Evolutionary conservation across 35 echinoderm and acorn worm species (phyloP).

Genomic region (Heliocidaris erythrogramma): DNA sequence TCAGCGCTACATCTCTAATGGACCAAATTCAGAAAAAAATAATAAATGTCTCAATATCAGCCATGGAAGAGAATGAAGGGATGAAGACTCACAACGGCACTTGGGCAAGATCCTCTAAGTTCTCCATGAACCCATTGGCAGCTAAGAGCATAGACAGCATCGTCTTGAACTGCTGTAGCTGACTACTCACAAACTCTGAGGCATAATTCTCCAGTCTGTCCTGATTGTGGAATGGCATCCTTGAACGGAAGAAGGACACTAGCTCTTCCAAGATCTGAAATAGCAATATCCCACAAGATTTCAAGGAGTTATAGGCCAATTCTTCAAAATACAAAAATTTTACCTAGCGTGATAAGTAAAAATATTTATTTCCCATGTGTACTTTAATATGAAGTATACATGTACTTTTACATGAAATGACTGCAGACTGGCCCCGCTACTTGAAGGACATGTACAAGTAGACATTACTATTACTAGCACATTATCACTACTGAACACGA

Average conservation of each 20-base stretch:
- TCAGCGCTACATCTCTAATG: too few relatives aligned
- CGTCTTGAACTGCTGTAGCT: conserved; percentile 57
- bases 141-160: conserved; percentile 46
- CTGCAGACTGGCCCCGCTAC: too few relatives aligned
- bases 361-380: too few relatives aligned
- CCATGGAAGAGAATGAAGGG: neutral
- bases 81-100: conserved; percentile 44
- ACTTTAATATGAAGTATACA: too few relatives aligned
- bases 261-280: conserved; percentile 31
- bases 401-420: too few relatives aligned
- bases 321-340: conserved; percentile 2
- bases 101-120: conserved; percentile 28
- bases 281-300: neutral
- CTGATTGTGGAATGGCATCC: conserved; percentile 48
- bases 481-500: too few relatives aligned
- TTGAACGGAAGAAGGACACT: conserved; percentile 37
- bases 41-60: too few relatives aligned
- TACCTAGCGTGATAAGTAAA: too few relatives aligned
- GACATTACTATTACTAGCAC: too few relatives aligned
- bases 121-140: conserved; percentile 38
- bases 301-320: neutral
- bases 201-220: conserved; percentile 61
- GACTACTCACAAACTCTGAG: conserved; percentile 59
- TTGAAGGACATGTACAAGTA: too few relatives aligned
- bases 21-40: too few relatives aligned